Conservation (phyloP, 2,888 invertebrate genomes). For the Tyria jacobaeae region DNA sequence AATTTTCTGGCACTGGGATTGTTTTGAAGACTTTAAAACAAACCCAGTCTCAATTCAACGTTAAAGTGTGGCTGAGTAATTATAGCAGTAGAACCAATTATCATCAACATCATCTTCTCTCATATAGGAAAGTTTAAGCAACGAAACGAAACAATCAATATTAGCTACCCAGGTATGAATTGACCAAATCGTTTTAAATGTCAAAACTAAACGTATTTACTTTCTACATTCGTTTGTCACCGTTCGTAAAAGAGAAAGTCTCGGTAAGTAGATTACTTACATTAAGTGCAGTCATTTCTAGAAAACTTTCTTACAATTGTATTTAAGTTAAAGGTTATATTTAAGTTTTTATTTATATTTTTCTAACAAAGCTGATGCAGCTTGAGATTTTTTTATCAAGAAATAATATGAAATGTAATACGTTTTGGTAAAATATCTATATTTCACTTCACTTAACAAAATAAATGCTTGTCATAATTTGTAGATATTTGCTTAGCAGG, state of each 20-base stretch:
- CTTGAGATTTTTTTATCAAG: not conserved
- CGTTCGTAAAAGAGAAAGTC: slow-evolving; percentile 13
- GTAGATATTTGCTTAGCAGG: slow-evolving; percentile 31
- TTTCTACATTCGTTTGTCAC: slow-evolving; percentile 13
- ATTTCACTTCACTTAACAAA: slow-evolving; percentile 22
- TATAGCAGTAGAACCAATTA: too few species aligned
- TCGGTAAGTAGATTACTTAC: not conserved
- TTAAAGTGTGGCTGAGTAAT: too few species aligned
- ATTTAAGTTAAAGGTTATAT: too few species aligned
- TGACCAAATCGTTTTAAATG: slow-evolving; percentile 5
- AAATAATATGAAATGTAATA: slow-evolving; percentile 6
- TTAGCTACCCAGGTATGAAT: slow-evolving; percentile 20
- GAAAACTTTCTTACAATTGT: slow-evolving; percentile 5
- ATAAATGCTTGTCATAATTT: slow-evolving; percentile 28
- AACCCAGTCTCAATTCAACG: too few species aligned
- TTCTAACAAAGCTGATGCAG: too few species aligned
- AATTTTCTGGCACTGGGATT: too few species aligned
- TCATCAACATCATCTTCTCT: too few species aligned
- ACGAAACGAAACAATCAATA: slow-evolving; percentile 25
- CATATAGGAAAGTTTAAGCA: too few species aligned
- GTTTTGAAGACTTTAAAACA: too few species aligned
- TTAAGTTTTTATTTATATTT: too few species aligned
- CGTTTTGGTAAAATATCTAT: slow-evolving; percentile 7
- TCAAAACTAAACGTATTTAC: slow-evolving; percentile 9
- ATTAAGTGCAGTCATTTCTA: not conserved